A percentile compares a stretch with the other conserved stretches of the same genome.
These are phyloP conservation scores for Cyclina sinensis DNA, from an alignment of 1,140 invertebrate genomes.

Conservation along the genomic window DNA sequence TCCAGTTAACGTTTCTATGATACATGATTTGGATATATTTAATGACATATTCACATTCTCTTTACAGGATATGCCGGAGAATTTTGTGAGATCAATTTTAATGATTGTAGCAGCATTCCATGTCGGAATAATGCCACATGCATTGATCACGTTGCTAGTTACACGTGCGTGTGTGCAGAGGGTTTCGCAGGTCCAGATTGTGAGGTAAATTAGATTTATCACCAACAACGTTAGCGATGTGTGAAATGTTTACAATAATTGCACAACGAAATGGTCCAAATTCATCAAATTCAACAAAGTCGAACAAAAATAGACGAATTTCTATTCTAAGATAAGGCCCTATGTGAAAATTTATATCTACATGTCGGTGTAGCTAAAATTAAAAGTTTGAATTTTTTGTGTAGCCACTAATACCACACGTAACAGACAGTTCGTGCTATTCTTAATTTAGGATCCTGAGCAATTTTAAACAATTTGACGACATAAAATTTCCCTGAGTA, in stretches of 20 bases:
- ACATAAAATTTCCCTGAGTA: too few species aligned
- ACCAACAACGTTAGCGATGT: background rate
- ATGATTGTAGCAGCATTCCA: background rate
- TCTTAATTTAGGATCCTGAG: too few species aligned
- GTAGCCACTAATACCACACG: too few species aligned
- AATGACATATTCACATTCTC: background rate
- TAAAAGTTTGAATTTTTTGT: too few species aligned
- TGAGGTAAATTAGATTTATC: background rate
- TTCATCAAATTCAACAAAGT: too few species aligned
- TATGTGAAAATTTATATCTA: too few species aligned
- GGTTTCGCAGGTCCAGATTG: background rate
- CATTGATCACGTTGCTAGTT: slow-evolving; percentile 1
- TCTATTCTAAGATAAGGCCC: too few species aligned
- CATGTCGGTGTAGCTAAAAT: too few species aligned
- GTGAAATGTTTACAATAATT: background rate
- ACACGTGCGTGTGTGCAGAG: background rate
- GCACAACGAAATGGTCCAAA: too few species aligned
- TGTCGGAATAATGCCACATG: slow-evolving; percentile 27
- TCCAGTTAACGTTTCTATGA: background rate
- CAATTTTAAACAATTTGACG: too few species aligned
- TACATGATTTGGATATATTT: background rate
- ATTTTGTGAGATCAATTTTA: slow-evolving; percentile 12
- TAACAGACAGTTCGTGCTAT: too few species aligned
- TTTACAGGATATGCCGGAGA: slow-evolving; percentile 27
- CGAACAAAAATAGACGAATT: too few species aligned